These are phyloP conservation scores for Enteromius afrohamiltoni DNA, from an alignment of 2,797 vertebrate genomes.

Conservation along the genomic window DNA sequence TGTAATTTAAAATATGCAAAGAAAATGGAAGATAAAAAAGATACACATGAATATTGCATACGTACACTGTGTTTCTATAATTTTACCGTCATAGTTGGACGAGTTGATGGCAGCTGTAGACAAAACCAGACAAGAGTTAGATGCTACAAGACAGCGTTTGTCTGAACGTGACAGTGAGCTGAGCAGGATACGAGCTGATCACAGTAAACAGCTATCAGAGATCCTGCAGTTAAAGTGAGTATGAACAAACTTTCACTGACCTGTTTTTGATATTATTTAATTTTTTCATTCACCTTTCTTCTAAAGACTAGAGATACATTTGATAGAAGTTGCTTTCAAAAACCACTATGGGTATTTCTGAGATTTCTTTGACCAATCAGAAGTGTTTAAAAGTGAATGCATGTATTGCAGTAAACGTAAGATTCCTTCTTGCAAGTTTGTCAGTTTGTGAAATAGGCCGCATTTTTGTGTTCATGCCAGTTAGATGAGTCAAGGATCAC, in stretches of 20 bases:
- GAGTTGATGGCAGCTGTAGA: constrained; percentile 92
- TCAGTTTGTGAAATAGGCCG: too few relatives aligned
- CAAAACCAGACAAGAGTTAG: constrained; percentile 92
- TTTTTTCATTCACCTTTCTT: background rate
- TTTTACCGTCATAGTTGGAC: constrained; percentile 80
- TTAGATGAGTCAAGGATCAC: too few relatives aligned
- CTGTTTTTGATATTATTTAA: background rate
- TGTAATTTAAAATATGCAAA: background rate
- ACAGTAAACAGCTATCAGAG: constrained; percentile 93
- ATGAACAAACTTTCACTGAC: background rate
- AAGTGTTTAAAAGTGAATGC: background rate
- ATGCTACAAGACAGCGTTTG: constrained; percentile 89
- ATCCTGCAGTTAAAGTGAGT: constrained; percentile 98
- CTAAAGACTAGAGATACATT: background rate
- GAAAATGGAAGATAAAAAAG: background rate
- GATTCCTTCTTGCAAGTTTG: background rate
- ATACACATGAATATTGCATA: background rate
- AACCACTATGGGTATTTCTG: background rate
- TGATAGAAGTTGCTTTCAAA: constrained; percentile 9
- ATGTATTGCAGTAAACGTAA: background rate
- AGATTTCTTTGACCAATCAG: background rate
- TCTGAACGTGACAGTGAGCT: constrained; percentile 91
- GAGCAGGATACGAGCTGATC: constrained; percentile 85
- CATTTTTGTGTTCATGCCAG: too few relatives aligned
- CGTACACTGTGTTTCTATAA: background rate